A percentile compares a stretch with the other conserved stretches of the same genome.
Evolutionary conservation across 2,113 vertebrate genomes (phyloP).

Genomic region (Carollia perspicillata): DNA sequence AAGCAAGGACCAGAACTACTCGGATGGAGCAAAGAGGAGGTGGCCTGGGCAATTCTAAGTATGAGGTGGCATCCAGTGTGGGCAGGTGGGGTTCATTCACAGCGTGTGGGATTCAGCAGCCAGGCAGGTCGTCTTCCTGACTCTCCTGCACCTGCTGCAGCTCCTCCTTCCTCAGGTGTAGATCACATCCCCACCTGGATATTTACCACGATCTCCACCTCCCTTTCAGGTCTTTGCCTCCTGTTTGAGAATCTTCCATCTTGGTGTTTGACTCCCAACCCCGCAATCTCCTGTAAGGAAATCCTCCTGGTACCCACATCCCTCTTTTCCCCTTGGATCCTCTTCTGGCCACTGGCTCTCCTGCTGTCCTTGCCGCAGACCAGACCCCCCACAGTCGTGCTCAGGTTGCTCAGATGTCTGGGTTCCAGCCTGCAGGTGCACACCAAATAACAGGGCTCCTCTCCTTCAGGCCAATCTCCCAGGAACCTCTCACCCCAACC

Average conservation of each 20-base stretch:
- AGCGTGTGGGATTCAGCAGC: not conserved
- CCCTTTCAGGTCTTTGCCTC: not conserved
- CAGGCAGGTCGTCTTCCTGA: not conserved
- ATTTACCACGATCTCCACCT: not conserved
- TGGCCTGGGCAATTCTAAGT: not conserved
- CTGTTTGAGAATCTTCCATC: not conserved
- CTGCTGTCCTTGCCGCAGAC: not conserved
- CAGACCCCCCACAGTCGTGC: not conserved
- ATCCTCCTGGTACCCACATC: not conserved
- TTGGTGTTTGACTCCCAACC: not conserved
- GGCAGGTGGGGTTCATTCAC: accelerated
- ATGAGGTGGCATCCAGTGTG: accelerated
- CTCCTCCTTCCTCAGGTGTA: not conserved
- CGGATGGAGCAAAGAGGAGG: not conserved
- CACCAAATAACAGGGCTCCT: not conserved
- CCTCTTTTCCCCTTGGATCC: not conserved
- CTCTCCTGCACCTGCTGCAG: not conserved
- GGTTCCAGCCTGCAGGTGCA: not conserved
- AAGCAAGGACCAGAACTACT: not conserved
- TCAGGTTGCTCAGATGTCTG: not conserved
- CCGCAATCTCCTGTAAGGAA: not conserved
- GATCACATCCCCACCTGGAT: not conserved
- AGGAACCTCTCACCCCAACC: not conserved
- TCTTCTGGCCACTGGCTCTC: not conserved
- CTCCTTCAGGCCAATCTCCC: not conserved